These are phyloP conservation scores for Serripes groenlandicus DNA, from an alignment of 2,888 invertebrate species.

Conservation along the genomic window DNA sequence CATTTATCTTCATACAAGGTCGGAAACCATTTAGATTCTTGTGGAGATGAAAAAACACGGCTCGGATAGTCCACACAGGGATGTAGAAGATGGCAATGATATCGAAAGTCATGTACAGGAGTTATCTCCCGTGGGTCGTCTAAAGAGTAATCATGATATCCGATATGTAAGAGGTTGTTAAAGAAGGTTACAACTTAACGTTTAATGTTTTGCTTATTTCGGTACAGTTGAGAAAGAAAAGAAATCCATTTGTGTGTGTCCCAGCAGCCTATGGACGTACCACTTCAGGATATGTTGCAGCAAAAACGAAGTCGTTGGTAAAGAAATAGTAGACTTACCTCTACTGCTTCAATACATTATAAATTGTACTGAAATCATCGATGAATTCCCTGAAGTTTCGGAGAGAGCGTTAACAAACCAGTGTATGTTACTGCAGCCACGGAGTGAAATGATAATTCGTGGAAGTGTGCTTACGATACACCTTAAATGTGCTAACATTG, in stretches of 20 bases:
- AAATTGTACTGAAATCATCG: conserved; percentile 24
- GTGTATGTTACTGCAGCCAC: conserved; percentile 36
- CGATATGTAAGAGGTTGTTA: too few relatives aligned
- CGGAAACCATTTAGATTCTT: too few relatives aligned
- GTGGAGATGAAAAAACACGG: too few relatives aligned
- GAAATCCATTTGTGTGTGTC: conserved; percentile 31
- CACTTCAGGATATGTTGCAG: conserved; percentile 38
- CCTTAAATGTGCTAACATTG: conserved; percentile 29
- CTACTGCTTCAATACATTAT: conserved; percentile 40
- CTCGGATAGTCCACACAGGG: too few relatives aligned
- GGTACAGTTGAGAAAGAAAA: conserved; percentile 6
- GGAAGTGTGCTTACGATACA: conserved; percentile 33
- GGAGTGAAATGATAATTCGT: conserved; percentile 18
- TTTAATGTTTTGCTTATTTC: too few relatives aligned
- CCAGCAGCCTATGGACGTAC: conserved; percentile 30
- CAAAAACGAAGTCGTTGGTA: not conserved
- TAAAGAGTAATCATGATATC: too few relatives aligned
- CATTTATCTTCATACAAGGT: too few relatives aligned
- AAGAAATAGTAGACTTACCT: conserved; percentile 4
- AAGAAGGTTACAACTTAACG: too few relatives aligned
- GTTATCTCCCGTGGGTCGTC: too few relatives aligned
- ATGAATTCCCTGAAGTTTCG: conserved; percentile 41
- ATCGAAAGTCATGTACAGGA: too few relatives aligned
- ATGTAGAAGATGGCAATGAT: too few relatives aligned
- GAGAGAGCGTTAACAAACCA: not conserved